Conservation (phyloP, 92 coral and sea anemone genomes). For the Isaurus tuberculatus region DNA sequence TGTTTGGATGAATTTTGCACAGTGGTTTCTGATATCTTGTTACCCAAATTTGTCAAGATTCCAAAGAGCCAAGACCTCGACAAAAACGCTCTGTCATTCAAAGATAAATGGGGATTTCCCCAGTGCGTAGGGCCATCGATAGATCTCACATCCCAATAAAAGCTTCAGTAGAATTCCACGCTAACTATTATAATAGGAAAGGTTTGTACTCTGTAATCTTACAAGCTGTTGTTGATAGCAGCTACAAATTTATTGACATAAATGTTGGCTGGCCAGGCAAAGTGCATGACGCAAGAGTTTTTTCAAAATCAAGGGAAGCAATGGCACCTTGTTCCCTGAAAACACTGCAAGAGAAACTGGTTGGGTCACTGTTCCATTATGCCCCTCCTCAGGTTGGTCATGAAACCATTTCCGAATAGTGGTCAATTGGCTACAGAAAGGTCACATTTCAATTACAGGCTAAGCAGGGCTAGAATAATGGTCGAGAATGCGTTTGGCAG, state of each 20-base stretch:
- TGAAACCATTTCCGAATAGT: conserved; percentile 34
- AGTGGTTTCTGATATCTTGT: conserved; percentile 4
- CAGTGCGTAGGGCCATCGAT: conserved; percentile 61
- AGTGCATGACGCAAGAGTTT: conserved; percentile 62
- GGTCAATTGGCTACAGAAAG: conserved; percentile 22
- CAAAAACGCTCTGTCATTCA: not conserved
- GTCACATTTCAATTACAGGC: conserved; percentile 23
- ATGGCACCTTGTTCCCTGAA: conserved; percentile 41
- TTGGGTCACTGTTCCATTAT: conserved; percentile 23
- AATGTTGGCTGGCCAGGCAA: conserved; percentile 54
- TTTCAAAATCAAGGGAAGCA: conserved; percentile 42
- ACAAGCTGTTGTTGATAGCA: conserved; percentile 39
- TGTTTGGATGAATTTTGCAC: conserved; percentile 37
- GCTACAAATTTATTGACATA: conserved; percentile 49
- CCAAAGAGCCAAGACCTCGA: conserved; percentile 25
- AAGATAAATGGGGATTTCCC: conserved; percentile 41
- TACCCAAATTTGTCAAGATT: conserved; percentile 37
- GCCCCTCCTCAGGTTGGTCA: conserved; percentile 53
- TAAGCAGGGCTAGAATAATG: conserved; percentile 23
- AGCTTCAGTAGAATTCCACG: conserved; percentile 41
- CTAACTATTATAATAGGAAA: conserved; percentile 49
- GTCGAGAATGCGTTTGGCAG: conserved; percentile 30
- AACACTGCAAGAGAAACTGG: conserved; percentile 20
- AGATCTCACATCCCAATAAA: conserved; percentile 59
- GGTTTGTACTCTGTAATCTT: conserved; percentile 41